A percentile compares a stretch with the other conserved stretches of the same genome.
These are phyloP conservation scores for Psittacara wagleri DNA, from an alignment of 2,113 vertebrate species.

Conservation along the genomic window DNA sequence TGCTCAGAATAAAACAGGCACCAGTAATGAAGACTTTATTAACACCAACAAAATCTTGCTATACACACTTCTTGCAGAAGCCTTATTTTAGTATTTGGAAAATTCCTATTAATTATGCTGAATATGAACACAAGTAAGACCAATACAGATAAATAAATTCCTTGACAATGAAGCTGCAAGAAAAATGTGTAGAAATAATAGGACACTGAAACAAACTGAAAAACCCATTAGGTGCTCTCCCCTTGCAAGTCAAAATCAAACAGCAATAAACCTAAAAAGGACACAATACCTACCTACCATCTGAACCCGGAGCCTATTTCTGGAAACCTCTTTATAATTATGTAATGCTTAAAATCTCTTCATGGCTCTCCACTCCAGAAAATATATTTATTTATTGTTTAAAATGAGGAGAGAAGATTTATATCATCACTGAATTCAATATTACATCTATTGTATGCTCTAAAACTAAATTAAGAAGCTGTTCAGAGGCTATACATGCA, in stretches of 20 bases:
- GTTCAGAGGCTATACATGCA: conserved; percentile 32
- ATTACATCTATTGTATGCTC: conserved; percentile 15
- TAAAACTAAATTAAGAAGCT: conserved; percentile 63
- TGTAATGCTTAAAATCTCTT: not conserved
- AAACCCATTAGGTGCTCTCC: not conserved
- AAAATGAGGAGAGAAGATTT: conserved; percentile 49
- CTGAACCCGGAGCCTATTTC: not conserved
- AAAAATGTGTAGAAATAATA: not conserved
- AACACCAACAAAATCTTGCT: not conserved
- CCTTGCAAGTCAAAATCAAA: not conserved
- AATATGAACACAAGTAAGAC: not conserved
- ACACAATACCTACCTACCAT: not conserved
- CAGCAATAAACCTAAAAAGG: not conserved
- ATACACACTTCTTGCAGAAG: not conserved
- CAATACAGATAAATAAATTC: not conserved
- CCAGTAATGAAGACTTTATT: not conserved
- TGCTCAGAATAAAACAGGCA: not conserved
- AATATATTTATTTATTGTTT: conserved; percentile 18
- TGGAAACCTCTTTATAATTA: not conserved
- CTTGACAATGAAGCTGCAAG: not conserved
- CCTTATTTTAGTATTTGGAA: not conserved
- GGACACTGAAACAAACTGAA: not conserved
- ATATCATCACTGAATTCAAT: conserved; percentile 40
- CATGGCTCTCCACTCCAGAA: not conserved
- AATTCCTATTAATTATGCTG: not conserved